Base-by-base conservation (phyloP, 2,888 invertebrate genomes). In the Amphipyra berbera region DNA sequence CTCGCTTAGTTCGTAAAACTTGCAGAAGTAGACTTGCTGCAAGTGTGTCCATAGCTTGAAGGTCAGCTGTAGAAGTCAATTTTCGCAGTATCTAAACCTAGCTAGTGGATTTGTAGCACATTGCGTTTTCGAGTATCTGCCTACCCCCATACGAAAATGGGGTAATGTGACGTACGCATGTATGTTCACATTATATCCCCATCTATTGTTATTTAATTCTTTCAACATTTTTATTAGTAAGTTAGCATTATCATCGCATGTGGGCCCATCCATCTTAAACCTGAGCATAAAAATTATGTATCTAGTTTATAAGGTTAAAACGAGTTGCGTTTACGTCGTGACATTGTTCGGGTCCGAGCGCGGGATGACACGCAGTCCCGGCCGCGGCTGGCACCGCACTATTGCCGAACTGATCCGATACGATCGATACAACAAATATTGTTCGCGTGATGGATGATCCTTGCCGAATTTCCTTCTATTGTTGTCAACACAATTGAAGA, bases 361-460 rank as follows among this genome's bases (percentile, higher is more conserved):
- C 77, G 69, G 77, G 78, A 76, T 76, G 72, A 72, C 76, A 73
- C 72, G 73, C 79, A 81, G 89, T 78, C 83, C 90, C 82, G 78
- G 84, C 90, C 37, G 90, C 68, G 86, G 67, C 81, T 88, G 93
- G 92, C 83, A 93, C 93, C 82, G 76, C 82, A 76, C 77, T 84
- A 83, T 83, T 83, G 76, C 79, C 80, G 75, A 48, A 57, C 83
- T 80, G 74, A 76, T 79, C 79, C 78, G 81, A 85, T 79, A 59
- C 87, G 89, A 90, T 93, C 93, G 88, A 93, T 94, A 88, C 70
- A 87, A 85, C 87, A 92, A 92, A 93, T 93, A 93, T 86, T 88
- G 89, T 86, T 86, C 82, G 70, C 81, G 90, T 94, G 94, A 94
- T 94, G 91, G 91, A 94, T 94, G 91, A 82, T 78, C 75, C 72